Conservation (phyloP, 2,113 vertebrate genomes). For the Hemiprocne comata region DNA sequence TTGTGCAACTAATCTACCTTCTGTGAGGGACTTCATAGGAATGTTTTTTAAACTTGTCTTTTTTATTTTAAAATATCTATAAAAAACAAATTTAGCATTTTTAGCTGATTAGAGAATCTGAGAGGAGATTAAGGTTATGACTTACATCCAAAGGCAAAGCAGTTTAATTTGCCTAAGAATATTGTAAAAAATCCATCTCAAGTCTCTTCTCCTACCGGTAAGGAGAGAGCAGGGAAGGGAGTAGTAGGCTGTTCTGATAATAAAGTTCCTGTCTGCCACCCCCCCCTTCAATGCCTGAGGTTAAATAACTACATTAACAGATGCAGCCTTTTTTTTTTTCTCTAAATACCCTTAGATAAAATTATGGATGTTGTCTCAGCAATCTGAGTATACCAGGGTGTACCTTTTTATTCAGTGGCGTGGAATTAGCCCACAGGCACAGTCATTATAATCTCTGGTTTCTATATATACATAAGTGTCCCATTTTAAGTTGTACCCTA, state of each 20-base stretch:
- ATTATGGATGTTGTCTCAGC: not conserved
- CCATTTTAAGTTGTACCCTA: not conserved
- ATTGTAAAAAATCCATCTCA: not conserved
- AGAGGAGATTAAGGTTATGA: not conserved
- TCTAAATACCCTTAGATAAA: not conserved
- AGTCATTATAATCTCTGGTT: not conserved
- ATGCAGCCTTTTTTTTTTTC: not conserved
- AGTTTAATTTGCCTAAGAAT: not conserved
- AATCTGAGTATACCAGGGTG: not conserved
- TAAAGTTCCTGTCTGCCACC: not conserved
- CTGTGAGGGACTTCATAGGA: not conserved
- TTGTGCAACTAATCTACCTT: not conserved
- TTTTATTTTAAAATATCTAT: not conserved
- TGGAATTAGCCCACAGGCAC: not conserved
- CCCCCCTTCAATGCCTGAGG: not conserved
- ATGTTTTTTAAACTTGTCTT: not conserved
- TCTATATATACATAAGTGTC: not conserved
- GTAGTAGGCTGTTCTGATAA: not conserved
- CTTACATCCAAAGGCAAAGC: not conserved
- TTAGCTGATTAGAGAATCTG: not conserved
- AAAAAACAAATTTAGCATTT: not conserved
- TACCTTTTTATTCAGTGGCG: not conserved
- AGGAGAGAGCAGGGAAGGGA: not conserved
- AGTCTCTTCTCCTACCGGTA: not conserved
- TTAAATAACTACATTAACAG: not conserved